A percentile compares a stretch with the other conserved stretches of the same genome.
Conservation (phyloP, 1,140 invertebrate genomes). For the Aporrectodea caliginosa region DNA sequence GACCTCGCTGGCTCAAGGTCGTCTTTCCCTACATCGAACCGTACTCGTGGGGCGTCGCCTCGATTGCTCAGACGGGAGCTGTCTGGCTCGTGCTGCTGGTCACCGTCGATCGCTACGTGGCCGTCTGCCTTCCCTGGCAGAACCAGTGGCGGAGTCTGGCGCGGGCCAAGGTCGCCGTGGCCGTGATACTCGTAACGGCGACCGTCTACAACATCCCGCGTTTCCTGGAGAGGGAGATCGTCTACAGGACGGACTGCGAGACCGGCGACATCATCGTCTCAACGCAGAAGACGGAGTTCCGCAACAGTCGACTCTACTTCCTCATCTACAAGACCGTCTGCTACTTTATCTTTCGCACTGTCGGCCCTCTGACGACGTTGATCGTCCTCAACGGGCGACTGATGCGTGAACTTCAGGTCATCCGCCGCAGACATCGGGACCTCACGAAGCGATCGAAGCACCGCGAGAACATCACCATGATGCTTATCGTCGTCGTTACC, state of each 20-base stretch:
- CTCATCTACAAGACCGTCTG: slow-evolving; percentile 31
- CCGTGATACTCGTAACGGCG: slow-evolving; percentile 13
- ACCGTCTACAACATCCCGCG: slow-evolving; percentile 30
- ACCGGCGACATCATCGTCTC: too few relatives aligned
- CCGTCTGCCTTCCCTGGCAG: slow-evolving; percentile 26
- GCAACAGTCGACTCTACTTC: slow-evolving; percentile 28
- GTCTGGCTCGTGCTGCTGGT: slow-evolving; percentile 33
- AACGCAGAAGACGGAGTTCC: slow-evolving; percentile 17
- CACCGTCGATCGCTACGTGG: slow-evolving; percentile 30
- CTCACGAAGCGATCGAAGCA: slow-evolving; percentile 32
- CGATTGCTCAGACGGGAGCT: slow-evolving; percentile 28
- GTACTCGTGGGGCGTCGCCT: slow-evolving; percentile 20
- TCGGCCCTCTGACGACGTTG: slow-evolving; percentile 28
- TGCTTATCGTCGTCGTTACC: slow-evolving; percentile 87
- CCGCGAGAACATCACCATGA: slow-evolving; percentile 67
- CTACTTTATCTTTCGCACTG: slow-evolving; percentile 29
- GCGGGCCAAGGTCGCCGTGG: slow-evolving; percentile 8
- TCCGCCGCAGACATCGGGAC: too few relatives aligned
- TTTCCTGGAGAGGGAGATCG: slow-evolving; percentile 26
- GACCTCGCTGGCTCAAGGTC: slow-evolving; percentile 5
- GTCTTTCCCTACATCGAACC: slow-evolving; percentile 24
- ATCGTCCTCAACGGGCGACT: slow-evolving; percentile 27
- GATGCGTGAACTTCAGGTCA: slow-evolving; percentile 18
- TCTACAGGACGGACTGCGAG: not conserved
- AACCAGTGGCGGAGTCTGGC: slow-evolving; percentile 20